phyloP scores from a whole-genome alignment of 1,140 invertebrate genomes.

The Eueides isabella region DNA sequence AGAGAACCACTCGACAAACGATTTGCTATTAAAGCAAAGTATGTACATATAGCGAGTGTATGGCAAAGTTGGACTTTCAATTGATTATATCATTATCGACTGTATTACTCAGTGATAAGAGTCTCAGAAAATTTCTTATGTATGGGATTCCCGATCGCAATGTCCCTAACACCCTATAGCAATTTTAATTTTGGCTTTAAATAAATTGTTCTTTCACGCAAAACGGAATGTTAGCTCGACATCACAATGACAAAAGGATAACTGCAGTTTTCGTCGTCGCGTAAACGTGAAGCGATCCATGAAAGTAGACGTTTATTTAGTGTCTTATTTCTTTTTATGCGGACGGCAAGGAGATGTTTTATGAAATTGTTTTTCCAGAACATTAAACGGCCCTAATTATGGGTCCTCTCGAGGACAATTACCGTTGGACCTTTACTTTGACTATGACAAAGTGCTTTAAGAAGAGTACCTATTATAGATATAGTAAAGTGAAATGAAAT shows the following conservation, averaged over 20 bases:
- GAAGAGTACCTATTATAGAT: slow-evolving; percentile 51
- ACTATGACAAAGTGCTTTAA: slow-evolving; percentile 67
- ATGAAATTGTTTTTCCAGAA: slow-evolving; percentile 81
- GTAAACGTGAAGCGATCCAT: slow-evolving; percentile 62
- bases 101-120: slow-evolving; percentile 53
- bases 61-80: slow-evolving; percentile 39
- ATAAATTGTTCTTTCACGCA: slow-evolving; percentile 67
- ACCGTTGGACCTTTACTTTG: slow-evolving; percentile 68
- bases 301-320: slow-evolving; percentile 79
- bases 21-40: slow-evolving; percentile 53
- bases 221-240: slow-evolving; percentile 58
- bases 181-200: slow-evolving; percentile 63
- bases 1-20: slow-evolving; percentile 45
- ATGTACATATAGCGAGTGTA: slow-evolving; percentile 40
- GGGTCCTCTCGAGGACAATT: slow-evolving; percentile 65
- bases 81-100: slow-evolving; percentile 49
- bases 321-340: slow-evolving; percentile 78
- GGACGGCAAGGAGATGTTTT: slow-evolving; percentile 73
- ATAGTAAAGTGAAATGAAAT: slow-evolving; percentile 42
- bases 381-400: slow-evolving; percentile 79
- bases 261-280: slow-evolving; percentile 54
- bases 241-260: slow-evolving; percentile 58
- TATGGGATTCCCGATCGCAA: slow-evolving; percentile 49
- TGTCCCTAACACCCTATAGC: slow-evolving; percentile 53
- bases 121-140: slow-evolving; percentile 40